Evolutionary conservation across 2,888 invertebrate species (phyloP), one percentile per base, ranked within the genome.

Genomic region (Rhamnusium bicolor): DNA sequence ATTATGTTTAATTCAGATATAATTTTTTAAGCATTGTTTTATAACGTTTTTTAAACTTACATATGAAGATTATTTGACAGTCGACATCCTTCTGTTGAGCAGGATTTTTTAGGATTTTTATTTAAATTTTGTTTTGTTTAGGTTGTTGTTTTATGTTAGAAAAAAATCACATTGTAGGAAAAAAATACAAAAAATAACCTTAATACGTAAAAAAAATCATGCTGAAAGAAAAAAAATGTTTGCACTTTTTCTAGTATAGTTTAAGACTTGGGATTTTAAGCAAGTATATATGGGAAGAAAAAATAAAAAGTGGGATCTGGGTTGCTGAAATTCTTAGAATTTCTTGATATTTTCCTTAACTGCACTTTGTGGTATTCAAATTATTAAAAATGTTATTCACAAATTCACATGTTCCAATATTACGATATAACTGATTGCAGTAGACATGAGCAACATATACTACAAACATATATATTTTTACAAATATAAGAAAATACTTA

Each of bases 131-230:
- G 60, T 69, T 69, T 79, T 74, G 72, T 81, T 79, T 80, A 76
- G 75, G 67, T n/a, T 77, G 6, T 29, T 16, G 16, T 69, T 69
- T 69, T 69, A 69, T 60, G 76, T 77, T 80, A 76, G 70, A 74
- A 73, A 78, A 70, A 77, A 71, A 49, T 72, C 72, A 73, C 74
- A 75, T 70, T 61, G 61, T 75, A 66, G 54, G 69, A 74, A 75
- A 78, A n/a, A 77, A 77, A 72, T 73, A 74, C 75, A 77, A 79
- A 79, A n/a, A 78, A 78, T 71, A 73, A 73, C 76, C 74, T 67
- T 66, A 40, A n/a, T 71, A 71, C 66, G 72, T 69, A 72, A 79
- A 77, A n/a, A n/a, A 79, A 76, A 66, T 77, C 79, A 80, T 76
- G 77, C 81, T 79, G 79, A 78, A 78, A 79, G 71, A 75, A 71